Percentiles rank a stretch among this genome's conserved stretches.
Evolutionary conservation across 1,140 invertebrate genomes (phyloP).

Genomic region (Paracyclopina nana): DNA sequence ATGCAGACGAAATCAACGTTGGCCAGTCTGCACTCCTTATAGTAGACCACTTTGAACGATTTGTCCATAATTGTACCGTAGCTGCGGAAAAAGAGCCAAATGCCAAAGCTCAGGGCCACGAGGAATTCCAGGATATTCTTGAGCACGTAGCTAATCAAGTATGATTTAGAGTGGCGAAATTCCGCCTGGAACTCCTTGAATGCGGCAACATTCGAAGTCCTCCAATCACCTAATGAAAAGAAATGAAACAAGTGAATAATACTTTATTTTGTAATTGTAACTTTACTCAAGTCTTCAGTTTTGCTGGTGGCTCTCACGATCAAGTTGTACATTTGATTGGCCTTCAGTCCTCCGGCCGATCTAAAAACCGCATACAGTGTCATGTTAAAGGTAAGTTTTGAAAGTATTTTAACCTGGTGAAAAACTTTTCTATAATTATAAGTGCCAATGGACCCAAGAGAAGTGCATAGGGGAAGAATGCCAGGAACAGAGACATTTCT

Average conservation of each 20-base stretch:
- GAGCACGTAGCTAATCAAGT: not conserved
- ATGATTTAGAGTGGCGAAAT: not conserved
- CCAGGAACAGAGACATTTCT: not conserved
- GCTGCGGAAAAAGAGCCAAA: conserved; percentile 1
- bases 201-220: too few species aligned
- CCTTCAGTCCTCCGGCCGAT: not conserved
- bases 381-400: not conserved
- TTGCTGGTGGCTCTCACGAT: not conserved
- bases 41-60: not conserved
- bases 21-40: not conserved
- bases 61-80: not conserved
- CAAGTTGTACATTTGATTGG: not conserved
- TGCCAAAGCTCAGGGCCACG: not conserved
- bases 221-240: not conserved
- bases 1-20: not conserved
- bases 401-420: not conserved
- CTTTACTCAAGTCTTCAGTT: too few species aligned
- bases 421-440: not conserved
- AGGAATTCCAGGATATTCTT: not conserved
- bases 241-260: too few species aligned
- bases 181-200: not conserved
- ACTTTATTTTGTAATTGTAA: too few species aligned
- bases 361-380: not conserved
- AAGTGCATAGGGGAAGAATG: not conserved
- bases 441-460: not conserved